Evolutionary conservation across 1,140 invertebrate species (phyloP), one percentile per base, ranked within the genome.

Genomic region (Anoplophora glabripennis): DNA sequence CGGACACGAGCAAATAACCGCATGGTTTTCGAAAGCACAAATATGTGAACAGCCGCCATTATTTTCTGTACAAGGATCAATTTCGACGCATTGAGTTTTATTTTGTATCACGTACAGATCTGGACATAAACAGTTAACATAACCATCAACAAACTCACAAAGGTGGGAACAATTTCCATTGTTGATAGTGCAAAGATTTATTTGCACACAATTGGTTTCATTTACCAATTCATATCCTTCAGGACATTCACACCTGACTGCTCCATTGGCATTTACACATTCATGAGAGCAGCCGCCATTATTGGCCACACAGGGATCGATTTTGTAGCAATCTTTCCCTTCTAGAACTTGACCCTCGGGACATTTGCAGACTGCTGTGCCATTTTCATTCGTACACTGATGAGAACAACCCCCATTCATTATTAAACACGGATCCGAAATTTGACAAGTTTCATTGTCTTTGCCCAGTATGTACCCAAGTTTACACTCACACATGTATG

Each of bases 221-320:
- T 60, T 54, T 42, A 47, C 46, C 37, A 61, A 18, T 33, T 36
- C 79, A 67, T 87, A 90, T 0, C 88, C 88, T 48, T 86, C 83
- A 63, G 89, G 87, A 71, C 93, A 95, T 41, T 85, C 83, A 75
- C 92, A 94, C 76, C 37, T 37, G 9, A 56, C 62, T 46, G 41
- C 42, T 7, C 61, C 64, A 28, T 69, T 55, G 66, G 86, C 82
- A 79, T 36, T 84, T 1, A 72, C 52, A 59, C 85, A 86, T 12
- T 71, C 66, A 47, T 86, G 82, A 0, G 79, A 80, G 68, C 84
- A 86, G 2, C 80, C 79, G 1, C 77, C 80, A 59, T 82, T 83
- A 5, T 78, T 68, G 1, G 70, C 53, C 1, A 74, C 59, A 65
- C 85, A 87, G 35, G 66, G 61, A 71, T 85, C 75, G 28, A 80